Evolutionary conservation across 2,888 invertebrate species (phyloP).

Genomic region (Smittia sp.): DNA sequence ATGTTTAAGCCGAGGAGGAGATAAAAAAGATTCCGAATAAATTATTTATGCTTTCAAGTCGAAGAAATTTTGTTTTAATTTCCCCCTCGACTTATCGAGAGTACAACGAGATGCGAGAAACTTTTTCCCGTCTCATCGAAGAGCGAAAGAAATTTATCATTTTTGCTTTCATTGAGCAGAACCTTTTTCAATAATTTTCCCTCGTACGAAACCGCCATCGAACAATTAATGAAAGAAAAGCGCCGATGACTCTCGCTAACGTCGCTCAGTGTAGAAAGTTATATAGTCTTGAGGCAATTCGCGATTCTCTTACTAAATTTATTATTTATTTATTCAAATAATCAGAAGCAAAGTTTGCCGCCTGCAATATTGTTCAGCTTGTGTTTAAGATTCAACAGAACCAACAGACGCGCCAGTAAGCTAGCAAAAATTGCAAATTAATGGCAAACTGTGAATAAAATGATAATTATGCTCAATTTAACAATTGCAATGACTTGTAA

Average conservation of each 20-base stretch:
- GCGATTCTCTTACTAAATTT: not conserved
- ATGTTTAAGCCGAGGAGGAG: not conserved
- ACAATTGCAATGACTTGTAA: constrained; percentile 8
- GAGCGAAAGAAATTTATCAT: too few relatives aligned
- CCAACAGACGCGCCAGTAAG: not conserved
- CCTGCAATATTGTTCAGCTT: not conserved
- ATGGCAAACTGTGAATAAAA: not conserved
- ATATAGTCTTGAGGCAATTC: not conserved
- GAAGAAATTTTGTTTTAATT: too few relatives aligned
- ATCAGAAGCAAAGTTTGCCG: not conserved
- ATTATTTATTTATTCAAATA: constrained; percentile 27
- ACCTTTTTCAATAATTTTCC: too few relatives aligned
- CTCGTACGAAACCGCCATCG: too few relatives aligned
- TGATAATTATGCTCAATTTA: constrained; percentile 12
- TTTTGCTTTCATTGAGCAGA: too few relatives aligned
- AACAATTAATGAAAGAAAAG: not conserved
- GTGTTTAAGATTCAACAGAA: not conserved
- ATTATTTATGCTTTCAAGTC: too few relatives aligned
- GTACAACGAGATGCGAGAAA: too few relatives aligned
- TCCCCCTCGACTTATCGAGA: too few relatives aligned
- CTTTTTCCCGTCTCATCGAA: too few relatives aligned
- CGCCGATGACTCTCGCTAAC: not conserved
- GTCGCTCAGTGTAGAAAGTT: not conserved
- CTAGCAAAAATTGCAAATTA: not conserved
- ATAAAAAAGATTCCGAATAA: not conserved